Percentiles rank a stretch among this genome's conserved stretches.
Evolutionary conservation across 2,888 invertebrate genomes (phyloP).

Genomic region (Polydrusus pterygomalis): DNA sequence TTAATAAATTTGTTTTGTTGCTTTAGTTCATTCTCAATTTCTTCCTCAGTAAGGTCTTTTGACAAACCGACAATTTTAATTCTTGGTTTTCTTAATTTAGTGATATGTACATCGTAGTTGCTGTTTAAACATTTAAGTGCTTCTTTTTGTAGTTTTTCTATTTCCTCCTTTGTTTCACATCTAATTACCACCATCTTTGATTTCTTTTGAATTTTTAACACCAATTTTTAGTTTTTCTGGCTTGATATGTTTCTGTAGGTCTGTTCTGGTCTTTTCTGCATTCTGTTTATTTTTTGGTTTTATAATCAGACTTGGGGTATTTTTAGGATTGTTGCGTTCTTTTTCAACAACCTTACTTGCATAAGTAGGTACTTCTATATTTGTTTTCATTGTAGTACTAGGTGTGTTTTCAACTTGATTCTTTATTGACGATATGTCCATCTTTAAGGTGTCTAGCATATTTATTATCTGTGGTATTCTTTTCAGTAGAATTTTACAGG

Average conservation of each 20-base stretch:
- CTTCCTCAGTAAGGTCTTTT: neutral
- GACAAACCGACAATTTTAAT: conserved; percentile 15
- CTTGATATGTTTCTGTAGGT: neutral
- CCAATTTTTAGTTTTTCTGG: neutral
- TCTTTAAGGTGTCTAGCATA: too few relatives aligned
- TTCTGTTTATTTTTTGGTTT: too few relatives aligned
- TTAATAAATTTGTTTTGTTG: conserved; percentile 27
- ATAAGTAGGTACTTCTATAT: neutral
- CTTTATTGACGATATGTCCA: too few relatives aligned
- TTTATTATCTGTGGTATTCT: neutral
- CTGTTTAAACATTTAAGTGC: neutral
- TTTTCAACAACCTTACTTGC: neutral
- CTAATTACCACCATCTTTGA: conserved; percentile 18
- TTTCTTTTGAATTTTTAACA: neutral
- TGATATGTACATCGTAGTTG: conserved; percentile 1
- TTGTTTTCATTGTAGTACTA: too few relatives aligned
- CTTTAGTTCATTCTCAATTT: conserved; percentile 14
- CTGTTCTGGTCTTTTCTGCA: neutral
- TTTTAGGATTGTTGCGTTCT: neutral
- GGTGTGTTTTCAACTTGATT: too few relatives aligned
- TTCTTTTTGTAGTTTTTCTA: conserved; percentile 21
- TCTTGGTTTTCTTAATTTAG: conserved; percentile 27
- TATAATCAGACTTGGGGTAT: neutral
- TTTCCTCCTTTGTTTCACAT: conserved; percentile 20
- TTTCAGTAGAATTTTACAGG: neutral